Conservation (phyloP, 2,797 vertebrate genomes). For the Anabas testudineus region DNA sequence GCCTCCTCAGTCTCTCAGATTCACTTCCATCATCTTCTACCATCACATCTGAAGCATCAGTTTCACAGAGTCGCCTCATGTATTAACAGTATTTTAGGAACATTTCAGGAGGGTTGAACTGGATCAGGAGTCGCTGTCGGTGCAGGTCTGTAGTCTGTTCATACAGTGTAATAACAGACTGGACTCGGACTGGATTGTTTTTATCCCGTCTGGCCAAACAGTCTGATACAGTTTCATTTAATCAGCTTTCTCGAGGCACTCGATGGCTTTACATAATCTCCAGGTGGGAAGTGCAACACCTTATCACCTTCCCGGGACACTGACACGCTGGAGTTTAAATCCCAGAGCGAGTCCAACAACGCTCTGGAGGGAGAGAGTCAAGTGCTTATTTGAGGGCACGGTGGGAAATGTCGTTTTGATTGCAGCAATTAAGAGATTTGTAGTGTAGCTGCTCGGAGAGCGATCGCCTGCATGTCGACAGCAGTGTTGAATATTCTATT, state of each 20-base stretch:
- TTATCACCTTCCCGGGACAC: slow-evolving; percentile 35
- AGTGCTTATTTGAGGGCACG: not conserved
- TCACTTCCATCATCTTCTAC: too few relatives aligned
- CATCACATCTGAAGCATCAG: not conserved
- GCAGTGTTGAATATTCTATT: too few relatives aligned
- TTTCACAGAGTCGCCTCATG: too few relatives aligned
- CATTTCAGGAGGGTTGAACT: not conserved
- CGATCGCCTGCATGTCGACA: not conserved
- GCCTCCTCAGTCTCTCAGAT: not conserved
- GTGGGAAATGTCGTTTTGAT: slow-evolving; percentile 21
- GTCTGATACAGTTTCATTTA: slow-evolving; percentile 52
- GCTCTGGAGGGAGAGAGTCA: not conserved
- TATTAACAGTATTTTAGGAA: not conserved
- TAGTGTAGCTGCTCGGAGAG: not conserved
- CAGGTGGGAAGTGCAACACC: slow-evolving; percentile 48
- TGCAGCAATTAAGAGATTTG: not conserved
- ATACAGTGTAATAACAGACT: too few relatives aligned
- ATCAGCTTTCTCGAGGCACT: slow-evolving; percentile 70
- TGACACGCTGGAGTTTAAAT: slow-evolving; percentile 1
- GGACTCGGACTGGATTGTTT: not conserved
- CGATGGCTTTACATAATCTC: slow-evolving; percentile 70
- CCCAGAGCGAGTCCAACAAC: not conserved
- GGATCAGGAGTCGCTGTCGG: not conserved
- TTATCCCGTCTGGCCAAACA: slow-evolving; percentile 13
- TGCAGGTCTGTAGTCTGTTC: not conserved